Evolutionary conservation across 2,888 invertebrate genomes (phyloP), one percentile per base, ranked within the genome.

Genomic region (Hoplodrina blanda): DNA sequence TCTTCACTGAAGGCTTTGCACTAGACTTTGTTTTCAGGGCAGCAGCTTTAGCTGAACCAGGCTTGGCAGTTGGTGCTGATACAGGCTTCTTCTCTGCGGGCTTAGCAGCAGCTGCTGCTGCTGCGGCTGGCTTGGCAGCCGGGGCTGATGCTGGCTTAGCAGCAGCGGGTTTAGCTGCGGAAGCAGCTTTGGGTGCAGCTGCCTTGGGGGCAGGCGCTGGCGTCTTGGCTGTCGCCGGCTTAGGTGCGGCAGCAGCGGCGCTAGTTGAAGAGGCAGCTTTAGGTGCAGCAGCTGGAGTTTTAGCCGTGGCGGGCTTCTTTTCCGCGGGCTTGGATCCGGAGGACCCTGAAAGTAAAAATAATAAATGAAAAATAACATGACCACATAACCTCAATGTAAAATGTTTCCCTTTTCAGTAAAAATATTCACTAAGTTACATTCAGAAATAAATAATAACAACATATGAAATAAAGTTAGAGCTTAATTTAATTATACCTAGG

Each of bases 21-120:
- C 94, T 96, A 11, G 96, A 95, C 86, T 96, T 96, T 4, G 93
- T 85, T 84, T 96, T 96, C 7, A 96, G 87, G 2, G 96, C 95
- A 64, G 96, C 95, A 76, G 96, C 95, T 81, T 96, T 96, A 60
- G 96, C 95, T 46, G 96, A 95, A 17, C 96, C 96, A 78, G 96
- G 96, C 83, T 96, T 96, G 2, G 96, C 95, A 53, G 95, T 86
- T 17, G 95, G 96, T 13, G 85, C 92, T 49, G 91, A 74, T 1
- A 94, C 83, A 44, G 94, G 81, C 88, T 92, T 96, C 89, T 94
- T 95, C 81, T 95, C 95, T 11, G 85, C 90, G 30, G 95, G 92
- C 68, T 93, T 92, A 4, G 91, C 85, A 37, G 93, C 90, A 44
- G 96, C 92, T 10, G 93, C 90, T 44, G 96, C 92, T 10, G 93